Percentiles rank a stretch among this genome's conserved stretches.
Evolutionary conservation across 2,797 vertebrate genomes (phyloP).

Genomic region (Ctenochaetus hawaiiensis): DNA sequence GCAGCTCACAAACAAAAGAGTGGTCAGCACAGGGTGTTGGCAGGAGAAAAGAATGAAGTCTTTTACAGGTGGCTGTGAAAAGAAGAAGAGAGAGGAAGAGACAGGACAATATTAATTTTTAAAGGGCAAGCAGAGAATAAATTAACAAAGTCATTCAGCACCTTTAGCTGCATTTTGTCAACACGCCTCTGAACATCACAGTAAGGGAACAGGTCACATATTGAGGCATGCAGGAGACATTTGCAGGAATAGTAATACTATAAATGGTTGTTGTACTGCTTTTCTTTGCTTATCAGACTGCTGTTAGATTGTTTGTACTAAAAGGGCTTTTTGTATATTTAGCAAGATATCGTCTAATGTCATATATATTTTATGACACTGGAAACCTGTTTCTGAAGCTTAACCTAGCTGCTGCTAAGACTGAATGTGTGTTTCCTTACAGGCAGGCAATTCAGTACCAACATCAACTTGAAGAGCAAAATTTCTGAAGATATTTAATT

Average conservation of each 20-base stretch:
- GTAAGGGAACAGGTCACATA: conserved; percentile 6
- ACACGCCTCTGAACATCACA: conserved; percentile 16
- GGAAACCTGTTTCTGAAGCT: neutral
- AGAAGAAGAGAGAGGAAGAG: neutral
- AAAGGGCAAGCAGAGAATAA: conserved; percentile 26
- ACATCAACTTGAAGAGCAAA: conserved; percentile 1
- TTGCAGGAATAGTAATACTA: conserved; percentile 6
- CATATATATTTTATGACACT: neutral
- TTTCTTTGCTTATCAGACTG: neutral
- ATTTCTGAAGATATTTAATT: neutral
- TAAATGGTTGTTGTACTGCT: neutral
- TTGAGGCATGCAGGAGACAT: neutral
- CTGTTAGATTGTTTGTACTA: neutral
- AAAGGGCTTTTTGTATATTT: neutral
- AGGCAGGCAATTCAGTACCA: neutral
- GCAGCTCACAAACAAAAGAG: conserved; percentile 48
- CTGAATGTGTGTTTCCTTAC: neutral
- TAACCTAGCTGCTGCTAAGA: neutral
- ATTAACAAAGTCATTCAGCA: conserved; percentile 36
- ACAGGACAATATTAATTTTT: neutral
- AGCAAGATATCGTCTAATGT: neutral
- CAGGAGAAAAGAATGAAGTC: neutral
- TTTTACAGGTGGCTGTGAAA: conserved; percentile 20
- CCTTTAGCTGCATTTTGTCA: conserved; percentile 10
- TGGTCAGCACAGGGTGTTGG: conserved; percentile 16